Evolutionary conservation across 2,888 invertebrate genomes (phyloP).

Genomic region (Metacarcinus magister): DNA sequence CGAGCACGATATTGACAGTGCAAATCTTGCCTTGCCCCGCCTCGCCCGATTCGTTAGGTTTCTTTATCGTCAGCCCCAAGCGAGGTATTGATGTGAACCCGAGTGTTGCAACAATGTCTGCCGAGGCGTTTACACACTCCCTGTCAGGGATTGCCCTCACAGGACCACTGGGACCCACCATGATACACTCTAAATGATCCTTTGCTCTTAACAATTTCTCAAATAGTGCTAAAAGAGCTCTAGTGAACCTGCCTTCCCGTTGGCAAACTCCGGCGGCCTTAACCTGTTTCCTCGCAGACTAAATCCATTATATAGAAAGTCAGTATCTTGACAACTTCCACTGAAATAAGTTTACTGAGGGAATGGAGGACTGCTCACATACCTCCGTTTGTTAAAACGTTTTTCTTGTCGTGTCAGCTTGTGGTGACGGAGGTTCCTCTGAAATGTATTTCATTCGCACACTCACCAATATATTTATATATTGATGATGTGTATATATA

Average conservation of each 20-base stretch:
- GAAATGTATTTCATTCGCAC: neutral
- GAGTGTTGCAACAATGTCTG: neutral
- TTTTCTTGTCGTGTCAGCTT: constrained; percentile 31
- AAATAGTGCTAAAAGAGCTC: constrained; percentile 4
- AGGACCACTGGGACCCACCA: neutral
- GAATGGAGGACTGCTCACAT: neutral
- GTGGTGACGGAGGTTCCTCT: neutral
- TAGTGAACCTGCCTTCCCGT: neutral
- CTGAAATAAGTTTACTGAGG: constrained; percentile 7
- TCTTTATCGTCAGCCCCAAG: constrained; percentile 32
- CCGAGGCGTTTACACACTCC: neutral
- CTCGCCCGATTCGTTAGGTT: constrained; percentile 38
- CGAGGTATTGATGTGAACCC: constrained; percentile 9
- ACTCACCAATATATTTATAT: neutral
- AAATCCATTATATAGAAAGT: constrained; percentile 39
- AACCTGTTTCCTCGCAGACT: constrained; percentile 8
- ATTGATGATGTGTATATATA: neutral
- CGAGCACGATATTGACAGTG: constrained; percentile 20
- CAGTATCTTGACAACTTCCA: constrained; percentile 28
- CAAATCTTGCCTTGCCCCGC: constrained; percentile 16
- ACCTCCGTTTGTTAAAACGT: constrained; percentile 39
- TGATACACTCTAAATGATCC: neutral
- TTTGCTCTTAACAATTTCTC: neutral
- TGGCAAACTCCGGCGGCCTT: neutral
- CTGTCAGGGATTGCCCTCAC: neutral